A percentile compares a stretch with the other conserved stretches of the same genome.
phyloP scores from a whole-genome alignment of 2,888 invertebrate species.

The Stictocephala bisonia region DNA sequence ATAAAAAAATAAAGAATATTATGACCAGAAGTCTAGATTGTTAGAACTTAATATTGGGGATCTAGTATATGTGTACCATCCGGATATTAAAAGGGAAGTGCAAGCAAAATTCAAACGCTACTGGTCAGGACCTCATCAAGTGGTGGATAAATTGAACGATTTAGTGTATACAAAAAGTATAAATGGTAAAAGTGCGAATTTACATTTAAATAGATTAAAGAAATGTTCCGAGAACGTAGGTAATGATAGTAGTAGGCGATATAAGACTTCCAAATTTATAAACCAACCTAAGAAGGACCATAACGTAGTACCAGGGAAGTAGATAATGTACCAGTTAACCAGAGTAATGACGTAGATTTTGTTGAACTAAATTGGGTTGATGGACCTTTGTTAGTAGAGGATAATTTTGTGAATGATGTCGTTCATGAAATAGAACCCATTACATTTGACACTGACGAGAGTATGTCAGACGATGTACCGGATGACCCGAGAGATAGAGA shows the following conservation, averaged over 20 bases:
- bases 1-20: background rate
- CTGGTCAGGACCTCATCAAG: conserved; percentile 22
- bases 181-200: background rate
- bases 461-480: background rate
- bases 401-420: conserved; percentile 2
- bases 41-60: background rate
- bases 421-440: conserved; percentile 3
- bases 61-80: background rate
- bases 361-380: conserved; percentile 5
- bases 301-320: no score
- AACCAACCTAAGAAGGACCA: no score
- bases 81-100: background rate
- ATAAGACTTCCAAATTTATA: no score
- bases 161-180: background rate
- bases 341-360: background rate
- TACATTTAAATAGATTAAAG: conserved; percentile 14
- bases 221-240: background rate
- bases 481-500: conserved; percentile 1
- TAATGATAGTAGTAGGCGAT: no score
- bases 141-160: background rate
- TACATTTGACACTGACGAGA: background rate
- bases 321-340: background rate
- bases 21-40: background rate
- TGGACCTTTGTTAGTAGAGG: background rate
- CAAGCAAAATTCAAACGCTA: background rate